Percentiles rank a stretch among this genome's conserved stretches.
Evolutionary conservation across 1,140 invertebrate species (phyloP).

Genomic region (Mamestra configurata): DNA sequence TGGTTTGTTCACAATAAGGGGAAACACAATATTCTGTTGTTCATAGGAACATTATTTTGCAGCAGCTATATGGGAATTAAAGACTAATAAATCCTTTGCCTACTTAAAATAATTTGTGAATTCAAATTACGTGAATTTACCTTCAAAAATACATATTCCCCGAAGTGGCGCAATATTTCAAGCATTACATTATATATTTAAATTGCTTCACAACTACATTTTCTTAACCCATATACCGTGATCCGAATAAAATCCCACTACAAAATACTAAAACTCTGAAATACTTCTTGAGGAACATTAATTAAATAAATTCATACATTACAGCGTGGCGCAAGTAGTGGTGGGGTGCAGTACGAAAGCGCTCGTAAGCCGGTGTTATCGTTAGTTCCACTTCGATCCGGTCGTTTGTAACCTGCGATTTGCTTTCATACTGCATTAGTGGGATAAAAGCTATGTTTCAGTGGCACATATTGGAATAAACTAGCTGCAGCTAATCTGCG

Average conservation of each 20-base stretch:
- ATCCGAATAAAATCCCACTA: background rate
- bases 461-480: slow-evolving; percentile 24
- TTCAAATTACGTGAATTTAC: background rate
- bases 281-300: slow-evolving; percentile 17
- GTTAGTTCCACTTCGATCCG: slow-evolving; percentile 37
- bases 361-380: slow-evolving; percentile 31
- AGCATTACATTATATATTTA: background rate
- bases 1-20: no score
- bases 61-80: no score
- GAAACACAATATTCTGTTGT: no score
- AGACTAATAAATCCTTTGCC: no score
- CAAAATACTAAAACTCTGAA: background rate
- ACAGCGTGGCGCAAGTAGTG: background rate
- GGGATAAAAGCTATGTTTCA: slow-evolving; percentile 31
- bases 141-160: background rate
- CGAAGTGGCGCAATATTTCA: background rate
- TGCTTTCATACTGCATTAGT: slow-evolving; percentile 45
- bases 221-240: slow-evolving; percentile 5
- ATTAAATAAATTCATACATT: slow-evolving; percentile 39
- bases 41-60: no score
- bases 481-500: slow-evolving; percentile 1
- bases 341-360: slow-evolving; percentile 5
- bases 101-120: background rate
- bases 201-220: background rate
- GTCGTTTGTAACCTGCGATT: slow-evolving; percentile 38